Percentiles rank a stretch among this genome's conserved stretches.
Evolutionary conservation across 1,140 invertebrate genomes (phyloP).

Genomic region (Mycetomoellerius zeteki): DNA sequence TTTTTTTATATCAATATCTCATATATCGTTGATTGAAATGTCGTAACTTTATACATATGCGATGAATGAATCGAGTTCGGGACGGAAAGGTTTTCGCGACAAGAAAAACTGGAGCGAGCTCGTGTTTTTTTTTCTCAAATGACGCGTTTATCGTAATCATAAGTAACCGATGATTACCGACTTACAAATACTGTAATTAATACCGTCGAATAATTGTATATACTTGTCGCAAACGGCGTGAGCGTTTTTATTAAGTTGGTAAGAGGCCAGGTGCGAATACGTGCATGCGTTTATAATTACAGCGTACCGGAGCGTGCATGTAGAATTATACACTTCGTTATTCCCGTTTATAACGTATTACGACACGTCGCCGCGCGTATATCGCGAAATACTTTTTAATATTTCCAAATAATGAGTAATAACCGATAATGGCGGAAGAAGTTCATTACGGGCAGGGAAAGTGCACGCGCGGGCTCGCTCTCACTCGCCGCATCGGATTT

Average conservation of each 20-base stretch:
- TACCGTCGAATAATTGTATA: slow-evolving; percentile 20
- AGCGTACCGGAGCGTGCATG: background rate
- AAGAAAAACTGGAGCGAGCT: background rate
- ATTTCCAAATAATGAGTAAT: slow-evolving; percentile 48
- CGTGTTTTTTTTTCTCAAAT: background rate
- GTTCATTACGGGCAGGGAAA: slow-evolving; percentile 27
- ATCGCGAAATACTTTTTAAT: slow-evolving; percentile 45
- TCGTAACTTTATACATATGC: background rate
- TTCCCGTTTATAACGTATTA: slow-evolving; percentile 40
- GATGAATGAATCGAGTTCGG: background rate
- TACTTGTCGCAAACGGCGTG: slow-evolving; percentile 1
- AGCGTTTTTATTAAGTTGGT: slow-evolving; percentile 38
- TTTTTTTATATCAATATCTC: slow-evolving; percentile 7
- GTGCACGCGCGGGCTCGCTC: background rate
- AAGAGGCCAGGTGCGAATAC: slow-evolving; percentile 56
- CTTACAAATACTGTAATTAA: slow-evolving; percentile 40
- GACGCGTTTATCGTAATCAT: slow-evolving; percentile 1
- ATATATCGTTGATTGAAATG: slow-evolving; percentile 7
- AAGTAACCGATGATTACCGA: slow-evolving; percentile 35
- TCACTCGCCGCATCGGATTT: slow-evolving; percentile 15
- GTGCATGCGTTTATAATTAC: background rate
- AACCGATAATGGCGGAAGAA: slow-evolving; percentile 33
- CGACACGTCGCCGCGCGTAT: slow-evolving; percentile 11
- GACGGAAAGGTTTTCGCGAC: background rate
- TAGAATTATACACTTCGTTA: slow-evolving; percentile 47